Base-by-base conservation (phyloP, 2,113 vertebrate species). In the Corynorhinus townsendii region DNA sequence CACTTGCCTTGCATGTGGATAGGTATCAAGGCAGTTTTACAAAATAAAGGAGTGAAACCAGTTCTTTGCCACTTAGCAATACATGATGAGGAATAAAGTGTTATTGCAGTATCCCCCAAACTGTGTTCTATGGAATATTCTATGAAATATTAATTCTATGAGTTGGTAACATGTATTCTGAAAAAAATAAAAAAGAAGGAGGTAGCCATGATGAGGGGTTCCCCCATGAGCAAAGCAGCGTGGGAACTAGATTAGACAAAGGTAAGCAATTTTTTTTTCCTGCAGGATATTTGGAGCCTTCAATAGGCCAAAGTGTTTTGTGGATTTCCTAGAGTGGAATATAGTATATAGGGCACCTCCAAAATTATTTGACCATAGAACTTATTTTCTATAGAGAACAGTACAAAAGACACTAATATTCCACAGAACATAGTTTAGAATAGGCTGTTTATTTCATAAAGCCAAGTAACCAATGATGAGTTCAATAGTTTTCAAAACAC, bases 391-490 rank as follows among this genome's bases (percentile, higher is more conserved):
- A 62, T 47, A 96, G 26, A 96, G 77, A 28, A 95, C 68, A 83
- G n/a, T 62, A 88, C 43, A 75, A 81, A 94, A 66, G 33, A 82
- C 66, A 90, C 6, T n/a, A 90, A 33, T 71, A 43, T 93, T 93
- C 83, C 56, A 92, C 40, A 91, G 35, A 93, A 93, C 45, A 86
- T 45, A 72, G 45, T 80, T 95, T 73, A 95, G 81, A 95, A 95
- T 54, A 95, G 47, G 20, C 54, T 89, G 33, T 92, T 92, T 76
- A 93, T 96, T 96, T 97, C 94, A 89, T 93, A 90, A 93, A 94
- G 87, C 77, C 92, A 79, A 93, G 76, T 94, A 95, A 96, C 96
- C 90, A 95, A 94, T 92, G 81, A 94, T 72, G 76, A 89, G 72
- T 86, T 88, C 77, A 69, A 69, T 91, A 77, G 26, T 95, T 91